These are phyloP conservation scores for Allolobophora icterica DNA, from an alignment of 2,888 invertebrate species.

Conservation along the genomic window DNA sequence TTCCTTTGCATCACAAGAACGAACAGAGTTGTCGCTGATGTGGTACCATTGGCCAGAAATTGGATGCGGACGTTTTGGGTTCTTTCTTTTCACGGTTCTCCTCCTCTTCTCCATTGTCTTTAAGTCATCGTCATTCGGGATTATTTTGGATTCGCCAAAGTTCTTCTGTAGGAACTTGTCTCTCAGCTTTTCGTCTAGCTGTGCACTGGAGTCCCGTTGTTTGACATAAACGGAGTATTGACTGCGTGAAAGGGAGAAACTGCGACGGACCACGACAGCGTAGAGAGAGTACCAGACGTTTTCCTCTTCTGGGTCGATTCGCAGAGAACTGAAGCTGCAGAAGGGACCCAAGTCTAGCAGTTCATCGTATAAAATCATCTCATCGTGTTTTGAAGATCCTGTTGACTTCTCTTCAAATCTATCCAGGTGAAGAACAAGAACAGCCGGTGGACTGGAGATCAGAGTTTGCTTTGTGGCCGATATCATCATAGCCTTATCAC, in stretches of 20 bases:
- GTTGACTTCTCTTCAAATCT: neutral
- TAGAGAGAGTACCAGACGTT: no score
- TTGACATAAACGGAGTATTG: neutral
- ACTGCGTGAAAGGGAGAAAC: neutral
- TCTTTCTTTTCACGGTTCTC: neutral
- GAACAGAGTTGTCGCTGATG: no score
- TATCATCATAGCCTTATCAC: neutral
- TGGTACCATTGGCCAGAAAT: neutral
- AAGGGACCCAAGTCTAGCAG: neutral
- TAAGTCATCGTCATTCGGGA: neutral
- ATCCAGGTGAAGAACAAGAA: conserved; percentile 11
- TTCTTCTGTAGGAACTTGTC: neutral
- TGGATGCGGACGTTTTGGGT: neutral
- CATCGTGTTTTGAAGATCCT: neutral
- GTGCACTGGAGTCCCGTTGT: neutral
- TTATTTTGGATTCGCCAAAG: neutral
- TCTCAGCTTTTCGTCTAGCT: neutral
- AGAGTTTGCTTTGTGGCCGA: no score
- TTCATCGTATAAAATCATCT: neutral
- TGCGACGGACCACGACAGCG: neutral
- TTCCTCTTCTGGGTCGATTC: no score
- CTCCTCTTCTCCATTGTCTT: neutral
- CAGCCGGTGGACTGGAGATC: no score
- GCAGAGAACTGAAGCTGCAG: neutral
- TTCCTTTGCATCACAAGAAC: no score